Percentiles rank a stretch among this genome's conserved stretches.
phyloP scores from a whole-genome alignment of 2,113 vertebrate species.

The Pycnonotus jocosus region DNA sequence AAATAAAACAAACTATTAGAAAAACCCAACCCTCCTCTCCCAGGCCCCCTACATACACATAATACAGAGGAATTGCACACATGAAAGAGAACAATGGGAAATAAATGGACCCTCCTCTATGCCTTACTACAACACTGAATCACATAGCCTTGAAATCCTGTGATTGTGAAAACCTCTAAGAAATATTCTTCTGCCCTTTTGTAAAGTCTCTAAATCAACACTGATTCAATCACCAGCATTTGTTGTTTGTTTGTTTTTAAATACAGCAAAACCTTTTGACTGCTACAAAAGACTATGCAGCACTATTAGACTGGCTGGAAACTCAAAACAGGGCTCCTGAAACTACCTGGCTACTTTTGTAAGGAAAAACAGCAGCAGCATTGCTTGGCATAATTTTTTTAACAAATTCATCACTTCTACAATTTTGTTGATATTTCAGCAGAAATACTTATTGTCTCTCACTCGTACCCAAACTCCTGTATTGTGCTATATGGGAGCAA shows the following conservation, averaged over 20 bases:
- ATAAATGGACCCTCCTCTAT: background rate
- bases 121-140: background rate
- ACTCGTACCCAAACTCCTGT: background rate
- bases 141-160: background rate
- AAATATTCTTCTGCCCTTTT: background rate
- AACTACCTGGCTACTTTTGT: background rate
- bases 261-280: background rate
- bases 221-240: background rate
- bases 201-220: background rate
- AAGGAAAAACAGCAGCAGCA: background rate
- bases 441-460: background rate
- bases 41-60: background rate
- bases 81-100: background rate
- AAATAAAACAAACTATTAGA: background rate
- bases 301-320: background rate
- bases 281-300: background rate
- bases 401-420: background rate
- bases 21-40: background rate
- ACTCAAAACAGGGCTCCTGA: background rate
- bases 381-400: background rate
- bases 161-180: background rate
- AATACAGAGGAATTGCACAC: background rate
- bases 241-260: background rate
- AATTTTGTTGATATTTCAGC: background rate
- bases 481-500: background rate